phyloP scores from a whole-genome alignment of 2,797 vertebrate species.

The Onychomys arenicola region DNA sequence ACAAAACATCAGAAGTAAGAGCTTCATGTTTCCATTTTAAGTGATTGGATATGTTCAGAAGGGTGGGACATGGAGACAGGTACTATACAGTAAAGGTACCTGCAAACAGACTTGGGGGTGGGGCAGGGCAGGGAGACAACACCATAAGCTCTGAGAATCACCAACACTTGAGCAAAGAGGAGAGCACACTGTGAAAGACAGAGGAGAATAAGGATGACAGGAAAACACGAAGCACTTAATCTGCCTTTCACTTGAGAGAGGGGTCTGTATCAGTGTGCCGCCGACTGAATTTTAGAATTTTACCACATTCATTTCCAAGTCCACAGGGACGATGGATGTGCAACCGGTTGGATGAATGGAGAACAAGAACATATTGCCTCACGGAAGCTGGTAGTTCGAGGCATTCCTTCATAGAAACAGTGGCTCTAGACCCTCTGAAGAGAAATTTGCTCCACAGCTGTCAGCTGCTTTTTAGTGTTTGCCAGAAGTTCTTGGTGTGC shows the following conservation, averaged over 20 bases:
- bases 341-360: not conserved
- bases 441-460: not conserved
- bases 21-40: not conserved
- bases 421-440: not conserved
- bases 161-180: not conserved
- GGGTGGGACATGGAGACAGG: not conserved
- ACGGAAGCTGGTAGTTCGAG: not conserved
- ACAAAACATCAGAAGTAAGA: not conserved
- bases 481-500: not conserved
- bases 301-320: not conserved
- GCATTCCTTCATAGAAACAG: not conserved
- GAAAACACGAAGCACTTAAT: accelerated
- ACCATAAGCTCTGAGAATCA: not conserved
- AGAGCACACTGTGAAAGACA: not conserved
- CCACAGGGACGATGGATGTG: not conserved
- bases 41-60: not conserved
- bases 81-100: not conserved
- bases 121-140: not conserved
- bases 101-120: not conserved
- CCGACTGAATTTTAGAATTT: not conserved
- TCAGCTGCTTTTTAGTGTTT: not conserved
- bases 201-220: not conserved
- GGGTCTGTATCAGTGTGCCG: not conserved
- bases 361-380: not conserved
- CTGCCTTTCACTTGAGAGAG: too few relatives aligned